Evolutionary conservation across 2,113 vertebrate species (phyloP).

Genomic region (Psilopogon haemacephalus): DNA sequence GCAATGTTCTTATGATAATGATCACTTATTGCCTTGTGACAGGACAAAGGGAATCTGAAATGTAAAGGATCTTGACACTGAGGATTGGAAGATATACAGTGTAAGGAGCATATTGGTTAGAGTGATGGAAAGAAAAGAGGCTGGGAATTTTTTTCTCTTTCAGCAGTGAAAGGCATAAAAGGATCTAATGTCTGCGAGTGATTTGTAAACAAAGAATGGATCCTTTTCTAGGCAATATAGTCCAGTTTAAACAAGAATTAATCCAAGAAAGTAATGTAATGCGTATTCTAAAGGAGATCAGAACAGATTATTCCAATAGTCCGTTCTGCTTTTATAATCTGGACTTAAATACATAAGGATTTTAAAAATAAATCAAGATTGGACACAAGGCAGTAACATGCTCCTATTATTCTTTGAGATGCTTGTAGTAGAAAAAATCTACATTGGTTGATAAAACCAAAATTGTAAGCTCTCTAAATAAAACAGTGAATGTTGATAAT

Average conservation of each 20-base stretch:
- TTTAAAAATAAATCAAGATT: constrained; percentile 46
- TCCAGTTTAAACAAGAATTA: constrained; percentile 39
- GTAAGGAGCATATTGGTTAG: neutral
- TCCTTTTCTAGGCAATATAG: constrained; percentile 39
- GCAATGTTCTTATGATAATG: neutral
- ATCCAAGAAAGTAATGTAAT: constrained; percentile 49
- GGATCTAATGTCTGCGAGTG: constrained; percentile 4
- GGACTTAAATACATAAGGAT: constrained; percentile 25
- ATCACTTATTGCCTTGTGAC: neutral
- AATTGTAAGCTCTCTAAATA: neutral
- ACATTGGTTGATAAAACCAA: neutral
- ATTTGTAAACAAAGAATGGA: constrained; percentile 40
- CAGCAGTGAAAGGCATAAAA: neutral
- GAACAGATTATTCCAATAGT: constrained; percentile 52
- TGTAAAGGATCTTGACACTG: neutral
- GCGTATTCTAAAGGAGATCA: constrained; percentile 54
- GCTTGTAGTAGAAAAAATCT: neutral
- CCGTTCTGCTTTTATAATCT: constrained; percentile 35
- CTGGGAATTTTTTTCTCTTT: neutral
- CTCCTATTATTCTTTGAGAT: neutral
- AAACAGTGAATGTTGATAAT: too few relatives aligned
- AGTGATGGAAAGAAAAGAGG: neutral
- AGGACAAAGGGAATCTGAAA: neutral
- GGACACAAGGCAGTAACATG: neutral
- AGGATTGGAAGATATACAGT: neutral